Conservation (phyloP, 1,140 invertebrate species). For the Pteromalus puparum region DNA sequence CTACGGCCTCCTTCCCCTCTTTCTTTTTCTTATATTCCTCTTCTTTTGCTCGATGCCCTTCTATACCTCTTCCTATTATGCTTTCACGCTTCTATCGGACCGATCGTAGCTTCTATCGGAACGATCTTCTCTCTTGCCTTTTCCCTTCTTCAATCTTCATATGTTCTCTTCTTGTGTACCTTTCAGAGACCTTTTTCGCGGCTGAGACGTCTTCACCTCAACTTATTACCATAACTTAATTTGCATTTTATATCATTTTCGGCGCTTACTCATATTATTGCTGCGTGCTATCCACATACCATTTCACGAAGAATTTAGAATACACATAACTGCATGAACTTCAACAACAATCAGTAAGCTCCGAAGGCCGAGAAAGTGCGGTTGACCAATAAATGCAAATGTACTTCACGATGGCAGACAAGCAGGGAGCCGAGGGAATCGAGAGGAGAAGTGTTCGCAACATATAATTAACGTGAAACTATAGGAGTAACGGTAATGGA, state of each 20-base stretch:
- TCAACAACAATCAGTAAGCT: not conserved
- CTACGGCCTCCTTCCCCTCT: not conserved
- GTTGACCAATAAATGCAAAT: constrained; percentile 15
- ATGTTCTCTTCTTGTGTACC: not conserved
- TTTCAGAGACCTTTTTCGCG: not conserved
- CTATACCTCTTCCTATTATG: not conserved
- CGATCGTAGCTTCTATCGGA: not conserved
- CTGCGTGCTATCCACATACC: no score
- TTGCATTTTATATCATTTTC: no score
- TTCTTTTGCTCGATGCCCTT: no score
- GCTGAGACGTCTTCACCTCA: no score
- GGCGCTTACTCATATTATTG: no score
- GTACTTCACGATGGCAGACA: not conserved
- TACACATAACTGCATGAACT: no score
- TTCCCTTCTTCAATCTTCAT: not conserved
- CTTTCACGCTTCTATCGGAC: not conserved
- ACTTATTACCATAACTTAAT: no score
- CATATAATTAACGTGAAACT: constrained; percentile 20
- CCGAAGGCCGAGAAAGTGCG: not conserved
- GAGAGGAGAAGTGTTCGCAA: constrained; percentile 1
- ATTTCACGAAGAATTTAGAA: no score
- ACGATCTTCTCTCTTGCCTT: not conserved
- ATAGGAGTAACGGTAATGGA: constrained; percentile 62
- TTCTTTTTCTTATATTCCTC: not conserved
- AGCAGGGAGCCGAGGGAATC: not conserved